These are phyloP conservation scores for Pangasianodon gigas DNA, from an alignment of 2,113 vertebrate species.

Conservation along the genomic window DNA sequence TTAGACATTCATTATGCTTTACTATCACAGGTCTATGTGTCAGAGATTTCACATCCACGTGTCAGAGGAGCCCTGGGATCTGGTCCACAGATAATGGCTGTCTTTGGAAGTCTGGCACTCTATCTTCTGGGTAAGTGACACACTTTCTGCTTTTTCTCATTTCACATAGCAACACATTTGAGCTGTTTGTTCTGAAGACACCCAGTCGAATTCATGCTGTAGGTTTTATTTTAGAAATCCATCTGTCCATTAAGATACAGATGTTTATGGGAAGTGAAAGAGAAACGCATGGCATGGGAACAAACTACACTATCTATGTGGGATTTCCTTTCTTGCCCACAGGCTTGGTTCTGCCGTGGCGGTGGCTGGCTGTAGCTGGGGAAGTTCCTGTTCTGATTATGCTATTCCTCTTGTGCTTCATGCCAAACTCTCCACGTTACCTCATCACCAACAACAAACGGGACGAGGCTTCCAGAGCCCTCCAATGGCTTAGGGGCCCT, in stretches of 20 bases:
- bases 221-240: not conserved
- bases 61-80: conserved; percentile 87
- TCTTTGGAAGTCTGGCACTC: conserved; percentile 85
- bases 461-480: conserved; percentile 71
- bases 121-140: conserved; percentile 80
- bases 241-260: too few relatives aligned
- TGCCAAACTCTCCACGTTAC: conserved; percentile 91
- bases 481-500: conserved; percentile 83
- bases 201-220: not conserved
- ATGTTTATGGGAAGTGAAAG: not conserved
- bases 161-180: not conserved
- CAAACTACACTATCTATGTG: not conserved
- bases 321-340: conserved; percentile 1
- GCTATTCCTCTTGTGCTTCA: conserved; percentile 82
- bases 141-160: not conserved
- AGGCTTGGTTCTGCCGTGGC: conserved; percentile 86
- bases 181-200: not conserved
- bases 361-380: conserved; percentile 87
- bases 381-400: conserved; percentile 80
- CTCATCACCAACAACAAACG: conserved; percentile 80
- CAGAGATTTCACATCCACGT: conserved; percentile 85
- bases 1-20: conserved; percentile 1
- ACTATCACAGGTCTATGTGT: conserved; percentile 86
- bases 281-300: not conserved
- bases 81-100: conserved; percentile 90